Conservation (phyloP, 92 coral and sea anemone genomes). For the Porites lobata region DNA sequence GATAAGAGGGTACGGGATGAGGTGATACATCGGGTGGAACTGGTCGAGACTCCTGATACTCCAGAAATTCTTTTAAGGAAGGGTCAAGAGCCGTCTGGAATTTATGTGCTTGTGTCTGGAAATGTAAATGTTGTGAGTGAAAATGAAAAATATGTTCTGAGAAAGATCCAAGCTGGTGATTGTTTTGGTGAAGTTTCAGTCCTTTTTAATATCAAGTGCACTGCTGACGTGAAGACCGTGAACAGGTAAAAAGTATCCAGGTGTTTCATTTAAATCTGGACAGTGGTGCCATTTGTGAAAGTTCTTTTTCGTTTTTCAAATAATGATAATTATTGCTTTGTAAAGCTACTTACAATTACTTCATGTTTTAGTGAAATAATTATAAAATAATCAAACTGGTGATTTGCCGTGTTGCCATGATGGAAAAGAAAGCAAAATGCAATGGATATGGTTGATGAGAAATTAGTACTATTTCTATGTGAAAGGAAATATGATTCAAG, state of each 20-base stretch:
- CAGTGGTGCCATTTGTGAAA: background rate
- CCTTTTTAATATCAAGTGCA: slow-evolving; percentile 74
- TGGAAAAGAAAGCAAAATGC: no score
- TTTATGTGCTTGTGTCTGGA: slow-evolving; percentile 80
- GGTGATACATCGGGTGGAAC: slow-evolving; percentile 57
- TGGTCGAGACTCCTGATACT: slow-evolving; percentile 48
- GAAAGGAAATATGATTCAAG: no score
- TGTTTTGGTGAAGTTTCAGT: slow-evolving; percentile 91
- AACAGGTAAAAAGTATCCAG: slow-evolving; percentile 50
- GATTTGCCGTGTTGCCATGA: no score
- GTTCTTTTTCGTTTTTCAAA: no score
- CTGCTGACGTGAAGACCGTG: slow-evolving; percentile 74
- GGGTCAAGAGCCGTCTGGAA: slow-evolving; percentile 76
- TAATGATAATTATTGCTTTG: no score
- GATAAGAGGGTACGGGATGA: slow-evolving; percentile 59
- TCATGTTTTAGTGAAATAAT: no score
- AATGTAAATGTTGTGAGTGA: slow-evolving; percentile 72
- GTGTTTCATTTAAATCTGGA: background rate
- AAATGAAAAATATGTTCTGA: slow-evolving; percentile 63
- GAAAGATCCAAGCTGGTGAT: slow-evolving; percentile 74
- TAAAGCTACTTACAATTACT: no score
- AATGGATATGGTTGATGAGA: no score
- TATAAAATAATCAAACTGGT: no score
- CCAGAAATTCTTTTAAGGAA: slow-evolving; percentile 61
- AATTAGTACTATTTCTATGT: no score